Base-by-base conservation (phyloP, 53 echinoderm and acorn worm species). In the Arbacia lixula region DNA sequence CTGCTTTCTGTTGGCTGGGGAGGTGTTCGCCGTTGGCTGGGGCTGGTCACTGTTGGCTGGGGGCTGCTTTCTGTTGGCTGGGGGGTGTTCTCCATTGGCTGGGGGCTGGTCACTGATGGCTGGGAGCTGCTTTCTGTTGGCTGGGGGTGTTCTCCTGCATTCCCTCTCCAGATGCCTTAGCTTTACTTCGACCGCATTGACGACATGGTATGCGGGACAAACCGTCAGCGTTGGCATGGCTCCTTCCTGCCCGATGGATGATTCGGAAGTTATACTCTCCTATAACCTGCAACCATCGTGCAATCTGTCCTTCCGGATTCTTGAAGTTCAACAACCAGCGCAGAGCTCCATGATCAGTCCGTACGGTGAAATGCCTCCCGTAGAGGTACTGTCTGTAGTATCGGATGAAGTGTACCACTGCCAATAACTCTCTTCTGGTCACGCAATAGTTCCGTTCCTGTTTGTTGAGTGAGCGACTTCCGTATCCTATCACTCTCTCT, bases 391-490 rank as follows among this genome's bases (percentile, higher is more conserved):
- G 67, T 67, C 37, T 29, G 34, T 35, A 67, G 38, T 67, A 67
- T 37, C 36, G 33, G 17, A 67, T 14, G 20, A 35, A 67, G 67
- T 67, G 16, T 33, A 67, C 67, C 37, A 67, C 67, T 17, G 67
- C 67, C 12, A 67, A 33, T 67, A 67, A 33, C n/a, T 67, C 67
- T 32, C 37, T 67, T 14, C 67, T 33, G 33, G 67, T 67, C 32
- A 67, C 67, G 34, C 67, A 67, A n/a, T 67, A 67, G 37, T 67
- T 67, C 38, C 67, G n/a, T n/a, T n/a, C n/a, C n/a, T n/a, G n/a
- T n/a, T n/a, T n/a, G n/a, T n/a, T n/a, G n/a, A n/a, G n/a, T n/a
- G n/a, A n/a, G n/a, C n/a, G n/a, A n/a, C n/a, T n/a, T n/a, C n/a
- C n/a, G n/a, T n/a, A n/a, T n/a, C n/a, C n/a, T n/a, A n/a, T n/a